phyloP scores from a whole-genome alignment of 2,888 invertebrate genomes.

The Ophion costatus region DNA sequence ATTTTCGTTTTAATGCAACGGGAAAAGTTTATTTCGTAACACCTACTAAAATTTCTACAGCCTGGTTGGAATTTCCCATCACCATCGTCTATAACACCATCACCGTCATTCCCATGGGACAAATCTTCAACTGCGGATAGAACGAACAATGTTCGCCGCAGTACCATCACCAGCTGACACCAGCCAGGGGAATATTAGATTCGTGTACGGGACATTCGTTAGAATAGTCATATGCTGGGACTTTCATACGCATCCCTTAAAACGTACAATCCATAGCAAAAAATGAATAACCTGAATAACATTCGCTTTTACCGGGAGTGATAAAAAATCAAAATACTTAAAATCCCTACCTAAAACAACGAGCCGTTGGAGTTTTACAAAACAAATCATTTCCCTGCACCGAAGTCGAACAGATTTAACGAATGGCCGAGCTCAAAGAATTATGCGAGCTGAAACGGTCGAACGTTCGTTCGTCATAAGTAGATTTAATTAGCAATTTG shows the following conservation, averaged over 20 bases:
- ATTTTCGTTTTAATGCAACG: conserved; percentile 9
- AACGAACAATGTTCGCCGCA: not conserved
- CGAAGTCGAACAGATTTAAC: too few relatives aligned
- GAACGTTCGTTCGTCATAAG: too few relatives aligned
- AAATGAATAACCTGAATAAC: too few relatives aligned
- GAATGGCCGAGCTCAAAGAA: too few relatives aligned
- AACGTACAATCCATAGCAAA: not conserved
- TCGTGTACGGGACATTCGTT: not conserved
- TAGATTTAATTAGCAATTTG: not conserved
- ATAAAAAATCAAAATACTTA: too few relatives aligned
- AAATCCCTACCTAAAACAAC: too few relatives aligned
- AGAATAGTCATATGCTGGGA: not conserved
- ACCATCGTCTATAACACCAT: not conserved
- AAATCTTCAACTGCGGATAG: not conserved
- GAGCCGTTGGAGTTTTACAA: too few relatives aligned
- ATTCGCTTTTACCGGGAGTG: too few relatives aligned
- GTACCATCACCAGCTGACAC: not conserved
- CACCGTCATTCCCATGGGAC: not conserved
- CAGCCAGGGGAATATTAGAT: not conserved
- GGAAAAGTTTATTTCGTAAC: not conserved
- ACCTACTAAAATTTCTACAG: not conserved
- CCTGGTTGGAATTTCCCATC: too few relatives aligned
- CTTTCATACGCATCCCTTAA: not conserved
- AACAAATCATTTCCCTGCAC: too few relatives aligned
- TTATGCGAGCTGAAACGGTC: too few relatives aligned